These are phyloP conservation scores for Melanostoma scalare DNA, from an alignment of 2,888 invertebrate genomes.

Conservation along the genomic window DNA sequence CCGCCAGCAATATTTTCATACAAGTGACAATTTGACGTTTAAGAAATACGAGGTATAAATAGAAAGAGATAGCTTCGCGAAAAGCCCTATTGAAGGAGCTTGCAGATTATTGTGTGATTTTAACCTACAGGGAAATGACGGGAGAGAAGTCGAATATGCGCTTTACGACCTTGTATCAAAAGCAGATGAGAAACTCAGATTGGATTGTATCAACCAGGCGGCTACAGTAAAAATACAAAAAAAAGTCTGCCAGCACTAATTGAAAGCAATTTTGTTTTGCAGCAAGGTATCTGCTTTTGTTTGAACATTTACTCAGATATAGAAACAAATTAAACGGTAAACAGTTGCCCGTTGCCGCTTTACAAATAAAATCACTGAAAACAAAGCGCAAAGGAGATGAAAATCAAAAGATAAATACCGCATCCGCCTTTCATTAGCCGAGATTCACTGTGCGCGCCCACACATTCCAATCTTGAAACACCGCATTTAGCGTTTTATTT, in stretches of 20 bases:
- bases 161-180: no score
- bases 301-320: conserved; percentile 67
- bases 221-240: no score
- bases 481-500: conserved; percentile 59
- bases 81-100: no score
- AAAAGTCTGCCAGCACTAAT: conserved; percentile 41
- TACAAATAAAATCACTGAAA: conserved; percentile 56
- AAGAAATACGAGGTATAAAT: no score
- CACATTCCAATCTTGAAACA: conserved; percentile 30
- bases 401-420: conserved; percentile 67
- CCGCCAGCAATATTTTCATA: no score
- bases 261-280: conserved; percentile 49
- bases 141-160: no score
- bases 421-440: conserved; percentile 68
- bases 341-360: conserved; percentile 37
- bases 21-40: no score
- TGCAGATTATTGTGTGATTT: no score
- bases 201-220: no score
- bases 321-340: conserved; percentile 69
- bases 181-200: no score
- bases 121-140: no score
- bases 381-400: conserved; percentile 45
- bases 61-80: no score
- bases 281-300: conserved; percentile 49
- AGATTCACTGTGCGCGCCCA: conserved; percentile 43